Percentiles rank a stretch among this genome's conserved stretches.
Conservation (phyloP, 2,888 invertebrate genomes). For the Salpingus planirostris region DNA sequence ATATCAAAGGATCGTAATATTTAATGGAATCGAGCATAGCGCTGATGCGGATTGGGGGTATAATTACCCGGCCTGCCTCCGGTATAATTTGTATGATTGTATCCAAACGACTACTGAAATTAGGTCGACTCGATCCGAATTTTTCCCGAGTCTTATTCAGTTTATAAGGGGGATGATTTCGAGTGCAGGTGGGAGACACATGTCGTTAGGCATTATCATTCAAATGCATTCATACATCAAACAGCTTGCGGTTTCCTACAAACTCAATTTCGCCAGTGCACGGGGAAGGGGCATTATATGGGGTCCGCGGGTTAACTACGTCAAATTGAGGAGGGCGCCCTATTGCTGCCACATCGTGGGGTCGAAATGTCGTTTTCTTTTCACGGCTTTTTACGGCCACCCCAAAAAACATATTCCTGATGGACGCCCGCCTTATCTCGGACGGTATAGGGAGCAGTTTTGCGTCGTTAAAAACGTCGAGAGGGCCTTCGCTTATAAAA, state of each 20-base stretch:
- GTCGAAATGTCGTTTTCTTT: conserved; percentile 35
- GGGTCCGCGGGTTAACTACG: conserved; percentile 27
- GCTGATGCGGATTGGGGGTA: no score
- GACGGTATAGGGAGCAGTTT: conserved; percentile 22
- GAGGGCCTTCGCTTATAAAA: no score
- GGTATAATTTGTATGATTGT: background rate
- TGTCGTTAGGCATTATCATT: background rate
- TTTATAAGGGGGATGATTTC: background rate
- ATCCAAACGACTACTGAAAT: background rate
- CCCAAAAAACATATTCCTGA: conserved; percentile 26
- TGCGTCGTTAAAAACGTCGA: conserved; percentile 13
- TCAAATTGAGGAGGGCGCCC: conserved; percentile 34
- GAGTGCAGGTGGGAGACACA: background rate
- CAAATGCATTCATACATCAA: conserved; percentile 31
- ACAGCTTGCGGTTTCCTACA: conserved; percentile 22
- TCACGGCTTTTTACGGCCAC: conserved; percentile 35
- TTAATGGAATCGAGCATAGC: no score
- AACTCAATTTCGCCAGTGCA: conserved; percentile 26
- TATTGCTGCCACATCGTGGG: conserved; percentile 25
- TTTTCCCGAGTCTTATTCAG: no score
- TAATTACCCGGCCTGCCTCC: no score
- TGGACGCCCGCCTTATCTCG: conserved; percentile 22
- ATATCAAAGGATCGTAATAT: no score
- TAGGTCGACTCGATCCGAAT: no score
- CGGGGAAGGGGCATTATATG: background rate